Base-by-base conservation (phyloP, 2,797 vertebrate species). In the Dipus sagitta region DNA sequence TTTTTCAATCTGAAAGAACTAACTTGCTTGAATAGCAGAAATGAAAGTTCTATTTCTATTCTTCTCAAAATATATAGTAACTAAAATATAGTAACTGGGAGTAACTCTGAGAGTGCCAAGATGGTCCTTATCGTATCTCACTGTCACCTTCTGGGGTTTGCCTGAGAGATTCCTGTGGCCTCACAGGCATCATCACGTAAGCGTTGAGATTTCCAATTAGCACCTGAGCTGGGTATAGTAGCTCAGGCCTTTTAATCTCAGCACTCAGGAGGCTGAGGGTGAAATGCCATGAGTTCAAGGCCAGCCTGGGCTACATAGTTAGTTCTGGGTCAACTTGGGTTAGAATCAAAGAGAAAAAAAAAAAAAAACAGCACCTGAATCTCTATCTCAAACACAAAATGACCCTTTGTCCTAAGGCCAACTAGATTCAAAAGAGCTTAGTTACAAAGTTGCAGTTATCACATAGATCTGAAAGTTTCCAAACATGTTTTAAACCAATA, bases 21-120 rank as follows among this genome's bases (percentile, higher is more conserved):
- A 86, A 71, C 28, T 68, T 60, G 12, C 58, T 76, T 65, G 11
- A 92, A 58, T 20, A 87, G 74, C 58, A 91, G 60, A 77, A 93
- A 88, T 68, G 86, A 58, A 94, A 92, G 54, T 60, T 90, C 28
- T 75, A 34, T 71, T 88, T 95, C 47, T 88, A 62, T 62, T 42
- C 14, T 18, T 10, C 14, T 23, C 0, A 64, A 68, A 77, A 42
- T 52, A 3, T 32, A 62, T 26, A 77, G 12, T 34, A 32, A 11
- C 34, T 30, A 76, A 47, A 88, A 90, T 82, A 71, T 1, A 30
- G 38, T 38, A 38, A 38, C 38, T 38, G 38, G 38, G 38, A 38
- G 38, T 38, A 38, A 38, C 38, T 38, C 38, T 38, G 38, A 38
- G 3, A 38, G 38, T 38, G 38, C 26, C 13, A 14, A 85, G 34